Conservation (phyloP, 2,797 vertebrate genomes). For the Psittacula echo region DNA sequence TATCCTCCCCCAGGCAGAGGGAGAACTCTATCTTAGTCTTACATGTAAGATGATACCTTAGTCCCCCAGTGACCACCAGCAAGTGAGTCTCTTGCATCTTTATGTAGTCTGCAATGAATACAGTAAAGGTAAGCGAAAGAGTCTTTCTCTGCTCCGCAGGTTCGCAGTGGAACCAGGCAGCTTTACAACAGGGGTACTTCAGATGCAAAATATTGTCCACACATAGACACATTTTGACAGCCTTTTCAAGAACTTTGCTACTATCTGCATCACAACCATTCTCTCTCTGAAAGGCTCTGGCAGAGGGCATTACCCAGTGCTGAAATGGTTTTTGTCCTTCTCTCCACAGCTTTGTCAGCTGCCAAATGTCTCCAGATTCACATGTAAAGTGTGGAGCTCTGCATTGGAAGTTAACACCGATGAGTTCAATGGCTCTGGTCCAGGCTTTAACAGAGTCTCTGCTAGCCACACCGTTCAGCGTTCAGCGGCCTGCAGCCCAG, state of each 20-base stretch:
- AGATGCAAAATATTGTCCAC: accelerated
- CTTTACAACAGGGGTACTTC: not conserved
- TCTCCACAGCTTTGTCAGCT: not conserved
- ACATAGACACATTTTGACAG: accelerated
- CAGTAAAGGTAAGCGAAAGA: not conserved
- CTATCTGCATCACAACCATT: not conserved
- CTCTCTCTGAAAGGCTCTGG: not conserved
- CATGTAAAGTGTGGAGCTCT: not conserved
- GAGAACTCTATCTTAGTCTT: not conserved
- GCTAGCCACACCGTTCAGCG: not conserved
- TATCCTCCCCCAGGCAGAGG: not conserved
- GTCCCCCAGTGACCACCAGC: not conserved
- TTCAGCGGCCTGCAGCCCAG: not conserved
- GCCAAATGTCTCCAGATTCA: not conserved
- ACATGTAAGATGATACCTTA: not conserved
- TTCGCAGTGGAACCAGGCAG: not conserved
- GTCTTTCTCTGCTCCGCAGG: not conserved
- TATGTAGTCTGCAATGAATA: not conserved
- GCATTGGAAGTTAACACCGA: not conserved
- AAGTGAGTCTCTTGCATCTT: not conserved
- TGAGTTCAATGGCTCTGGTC: not conserved
- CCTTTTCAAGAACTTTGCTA: not conserved
- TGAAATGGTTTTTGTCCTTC: not conserved
- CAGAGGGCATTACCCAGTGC: not conserved
- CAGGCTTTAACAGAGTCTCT: not conserved